phyloP scores from a whole-genome alignment of 2,888 invertebrate species.

The Coenonympha arcania region DNA sequence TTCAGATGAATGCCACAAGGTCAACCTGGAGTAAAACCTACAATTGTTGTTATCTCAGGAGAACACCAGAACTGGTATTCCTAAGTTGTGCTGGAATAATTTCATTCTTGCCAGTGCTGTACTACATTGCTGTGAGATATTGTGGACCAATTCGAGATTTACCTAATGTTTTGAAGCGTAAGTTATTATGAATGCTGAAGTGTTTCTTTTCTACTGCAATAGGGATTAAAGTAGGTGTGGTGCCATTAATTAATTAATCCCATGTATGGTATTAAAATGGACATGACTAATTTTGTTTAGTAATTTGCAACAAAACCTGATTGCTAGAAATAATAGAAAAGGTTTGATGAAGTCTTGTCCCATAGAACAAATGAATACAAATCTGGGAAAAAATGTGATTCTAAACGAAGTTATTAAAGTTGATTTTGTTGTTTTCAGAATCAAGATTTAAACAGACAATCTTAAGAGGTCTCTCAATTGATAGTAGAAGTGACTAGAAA shows the following conservation, averaged over 20 bases:
- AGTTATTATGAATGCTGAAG: no score
- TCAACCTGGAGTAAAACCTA: conserved; percentile 75
- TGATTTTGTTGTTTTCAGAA: conserved; percentile 50
- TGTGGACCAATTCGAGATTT: conserved; percentile 64
- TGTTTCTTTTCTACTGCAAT: no score
- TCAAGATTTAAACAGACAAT: conserved; percentile 64
- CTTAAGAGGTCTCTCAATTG: conserved; percentile 39
- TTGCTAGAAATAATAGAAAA: no score
- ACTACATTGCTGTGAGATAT: conserved; percentile 72
- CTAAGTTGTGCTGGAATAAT: conserved; percentile 70
- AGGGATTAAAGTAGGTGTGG: no score
- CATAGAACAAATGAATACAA: no score
- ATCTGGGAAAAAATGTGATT: no score
- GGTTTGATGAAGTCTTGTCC: no score
- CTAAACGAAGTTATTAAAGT: no score
- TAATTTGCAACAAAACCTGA: no score
- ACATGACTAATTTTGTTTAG: no score
- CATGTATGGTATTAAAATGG: no score
- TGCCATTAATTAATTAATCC: no score
- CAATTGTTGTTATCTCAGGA: conserved; percentile 73
- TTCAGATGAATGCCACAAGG: conserved; percentile 79
- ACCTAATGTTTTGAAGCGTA: conserved; percentile 65
- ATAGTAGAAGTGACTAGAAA: conserved; percentile 44
- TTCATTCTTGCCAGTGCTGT: conserved; percentile 69
- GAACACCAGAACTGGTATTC: conserved; percentile 73